Base-by-base conservation (phyloP, 1,140 invertebrate genomes). In the Nymphalis io region DNA sequence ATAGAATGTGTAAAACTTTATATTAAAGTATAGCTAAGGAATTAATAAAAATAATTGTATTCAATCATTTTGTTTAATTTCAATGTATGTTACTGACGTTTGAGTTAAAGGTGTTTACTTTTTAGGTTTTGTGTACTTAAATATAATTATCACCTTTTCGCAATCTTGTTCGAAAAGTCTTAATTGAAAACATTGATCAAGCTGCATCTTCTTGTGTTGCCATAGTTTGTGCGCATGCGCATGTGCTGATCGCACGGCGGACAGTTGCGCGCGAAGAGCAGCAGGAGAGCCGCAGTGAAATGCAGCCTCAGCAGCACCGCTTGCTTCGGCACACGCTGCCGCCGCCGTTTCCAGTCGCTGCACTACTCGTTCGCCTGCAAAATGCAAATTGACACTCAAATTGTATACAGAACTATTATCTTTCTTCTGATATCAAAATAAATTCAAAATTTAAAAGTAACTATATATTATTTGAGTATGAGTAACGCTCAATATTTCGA, bases 91-190 rank as follows among this genome's bases (percentile, higher is more conserved):
- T 8, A 33, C 27, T 33, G 27, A 33, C 3, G 27, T 8, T 33
- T 33, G 27, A 8, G 6, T 5, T 1, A 8, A 1, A 33, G 27
- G 27, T 33, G 10, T 33, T n/a, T n/a, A n/a, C n/a, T 8, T 1
- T 33, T 33, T 33, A 33, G 10, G 27, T 1, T 18, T 51, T 1
- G 1, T 51, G 2, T 21, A n/a, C n/a, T n/a, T n/a, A 18, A 51
- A 40, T 15, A 40, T 2, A 51, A 68, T 1, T 23, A 4, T 23
- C 83, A 97, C 96, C 93, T 99, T 98, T 87, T 99, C 97, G 76
- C 97, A 98, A 90, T 99, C 98, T 88, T 98, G 97, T 92, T 99
- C 98, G 87, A 99, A 99, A 15, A 99, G 93, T 58, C 98, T 93
- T 69, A 99, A 93, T 83, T 99, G 98, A 85, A 98, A 96, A 85